Evolutionary conservation across 2,797 vertebrate genomes (phyloP), one percentile per base, ranked within the genome.

Genomic region (Poeciliopsis infans): DNA sequence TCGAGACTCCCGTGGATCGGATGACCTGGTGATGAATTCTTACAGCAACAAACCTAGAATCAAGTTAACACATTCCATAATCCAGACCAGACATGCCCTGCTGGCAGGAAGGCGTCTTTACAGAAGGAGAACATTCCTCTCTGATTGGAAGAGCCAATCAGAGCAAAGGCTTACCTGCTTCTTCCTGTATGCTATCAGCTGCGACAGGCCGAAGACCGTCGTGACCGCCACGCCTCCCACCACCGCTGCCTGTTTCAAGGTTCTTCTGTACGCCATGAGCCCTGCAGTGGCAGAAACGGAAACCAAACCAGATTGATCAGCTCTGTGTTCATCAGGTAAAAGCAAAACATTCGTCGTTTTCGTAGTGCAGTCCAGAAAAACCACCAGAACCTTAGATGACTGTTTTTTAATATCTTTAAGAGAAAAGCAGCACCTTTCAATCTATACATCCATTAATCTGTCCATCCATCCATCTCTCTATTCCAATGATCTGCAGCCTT

Each of bases 241-340:
- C 77, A 98, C 82, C 82, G 94, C 87, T n/a, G 96, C 96, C 85
- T 96, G 95, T 88, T 96, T 98, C 88, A 96, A 90, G 85, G 93
- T 96, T 92, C 96, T 99, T 87, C 92, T 97, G 96, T 98, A 99
- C 76, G 98, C 97, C 98, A 99, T 99, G 6, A 82, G 76, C 77
- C 91, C 95, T 96, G 79, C 0, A 0, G 75, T 10, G 59, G 4
- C 41, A 69, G 61, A 66, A 66, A 39, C 18, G 0, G 33, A 23
- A 66, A 23, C 61, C 20, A 66, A 66, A 39, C 23, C 61, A 39
- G 61, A 25, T 39, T 23, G 0, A 66, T 66, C 20, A 10, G 18
- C 61, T 39, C 23, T 39, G 51, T 1, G 28, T 28, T 31, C n/a
- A 31, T 28, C n/a, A 31, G 11, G 11, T 36, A 36, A 10, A 66